Conservation (phyloP, 2,113 vertebrate genomes). For the Ibidorhyncha struthersii region DNA sequence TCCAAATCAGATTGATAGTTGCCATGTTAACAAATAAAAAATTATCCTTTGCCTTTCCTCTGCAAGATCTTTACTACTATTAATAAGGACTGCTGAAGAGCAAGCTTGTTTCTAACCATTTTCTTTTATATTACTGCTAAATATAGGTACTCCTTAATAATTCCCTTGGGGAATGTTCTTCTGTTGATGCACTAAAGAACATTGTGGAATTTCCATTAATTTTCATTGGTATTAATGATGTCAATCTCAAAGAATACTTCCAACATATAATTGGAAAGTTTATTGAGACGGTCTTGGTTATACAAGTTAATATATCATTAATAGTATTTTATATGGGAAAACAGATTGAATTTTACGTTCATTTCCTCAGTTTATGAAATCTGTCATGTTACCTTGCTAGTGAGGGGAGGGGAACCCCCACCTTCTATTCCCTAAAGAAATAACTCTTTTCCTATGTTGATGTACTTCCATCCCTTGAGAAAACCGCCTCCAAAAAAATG, state of each 20-base stretch:
- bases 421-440: not conserved
- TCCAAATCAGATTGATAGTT: not conserved
- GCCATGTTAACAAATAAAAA: not conserved
- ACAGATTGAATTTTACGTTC: constrained; percentile 14
- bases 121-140: not conserved
- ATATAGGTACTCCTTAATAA: not conserved
- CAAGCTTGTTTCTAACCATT: not conserved
- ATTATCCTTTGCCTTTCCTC: not conserved
- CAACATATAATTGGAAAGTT: constrained; percentile 5
- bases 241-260: not conserved
- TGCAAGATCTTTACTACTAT: not conserved
- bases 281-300: not conserved
- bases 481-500: not conserved
- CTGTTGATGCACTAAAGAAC: not conserved
- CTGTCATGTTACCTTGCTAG: not conserved
- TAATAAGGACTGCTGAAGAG: not conserved
- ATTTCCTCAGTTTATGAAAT: constrained; percentile 5
- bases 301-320: not conserved
- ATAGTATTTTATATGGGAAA: not conserved
- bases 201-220: not conserved
- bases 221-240: constrained; percentile 19
- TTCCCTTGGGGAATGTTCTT: not conserved
- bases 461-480: not conserved
- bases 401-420: not conserved
- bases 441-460: not conserved